phyloP scores from a whole-genome alignment of 64 coral and sea anemone species.

The Hydrozoanthus tunicans region DNA sequence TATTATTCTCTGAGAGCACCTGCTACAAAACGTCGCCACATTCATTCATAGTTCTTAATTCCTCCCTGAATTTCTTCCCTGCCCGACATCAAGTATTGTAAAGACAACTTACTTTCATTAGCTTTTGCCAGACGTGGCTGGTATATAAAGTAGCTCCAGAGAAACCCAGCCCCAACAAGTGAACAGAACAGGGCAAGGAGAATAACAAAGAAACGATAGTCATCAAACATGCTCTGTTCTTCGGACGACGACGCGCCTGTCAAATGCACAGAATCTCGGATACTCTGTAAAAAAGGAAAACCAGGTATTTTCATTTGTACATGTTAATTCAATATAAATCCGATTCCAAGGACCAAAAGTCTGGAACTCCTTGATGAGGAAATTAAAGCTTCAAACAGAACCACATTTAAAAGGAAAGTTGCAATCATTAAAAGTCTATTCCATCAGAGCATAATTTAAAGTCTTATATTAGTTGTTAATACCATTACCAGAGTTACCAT shows the following conservation, averaged over 20 bases:
- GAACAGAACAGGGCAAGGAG: slow-evolving; percentile 55
- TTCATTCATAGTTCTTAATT: neutral
- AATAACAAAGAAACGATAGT: slow-evolving; percentile 61
- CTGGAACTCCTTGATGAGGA: too few species aligned
- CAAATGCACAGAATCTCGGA: slow-evolving; percentile 50
- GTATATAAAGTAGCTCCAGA: slow-evolving; percentile 62
- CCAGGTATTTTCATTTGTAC: neutral
- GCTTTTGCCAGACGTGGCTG: slow-evolving; percentile 22
- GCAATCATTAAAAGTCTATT: too few species aligned
- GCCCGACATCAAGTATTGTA: neutral
- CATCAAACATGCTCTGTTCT: slow-evolving; percentile 43
- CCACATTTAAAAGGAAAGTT: too few species aligned
- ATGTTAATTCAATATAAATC: neutral
- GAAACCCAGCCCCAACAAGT: slow-evolving; percentile 28
- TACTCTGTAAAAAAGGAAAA: slow-evolving; percentile 26
- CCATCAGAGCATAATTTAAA: too few species aligned
- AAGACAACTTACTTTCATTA: slow-evolving; percentile 7
- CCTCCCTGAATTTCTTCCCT: neutral
- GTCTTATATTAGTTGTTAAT: too few species aligned
- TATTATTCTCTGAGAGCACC: too few species aligned
- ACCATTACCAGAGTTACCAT: too few species aligned
- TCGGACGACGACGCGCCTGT: neutral
- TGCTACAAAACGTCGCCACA: too few species aligned
- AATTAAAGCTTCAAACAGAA: too few species aligned
- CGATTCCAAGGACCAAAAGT: too few species aligned